phyloP scores from a whole-genome alignment of 2,113 vertebrate genomes.

The Rhabdornis inornatus region DNA sequence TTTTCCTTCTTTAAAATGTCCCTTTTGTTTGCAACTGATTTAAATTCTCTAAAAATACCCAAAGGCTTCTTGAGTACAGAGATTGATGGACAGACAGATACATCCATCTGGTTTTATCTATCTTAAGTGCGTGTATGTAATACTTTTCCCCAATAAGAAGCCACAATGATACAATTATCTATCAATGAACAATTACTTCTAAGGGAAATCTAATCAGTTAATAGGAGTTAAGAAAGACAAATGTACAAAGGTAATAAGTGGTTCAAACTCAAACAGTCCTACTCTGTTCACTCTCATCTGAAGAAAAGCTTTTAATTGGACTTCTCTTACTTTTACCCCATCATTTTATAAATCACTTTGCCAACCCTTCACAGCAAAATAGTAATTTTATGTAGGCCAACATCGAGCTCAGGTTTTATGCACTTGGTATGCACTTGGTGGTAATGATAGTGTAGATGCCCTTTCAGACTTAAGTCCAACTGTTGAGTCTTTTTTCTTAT shows the following conservation, averaged over 20 bases:
- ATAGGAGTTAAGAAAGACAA: slow-evolving; percentile 70
- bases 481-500: slow-evolving; percentile 64
- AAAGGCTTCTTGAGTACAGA: not conserved
- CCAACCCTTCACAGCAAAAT: slow-evolving; percentile 74
- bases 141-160: slow-evolving; percentile 64
- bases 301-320: slow-evolving; percentile 58
- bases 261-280: slow-evolving; percentile 40
- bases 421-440: slow-evolving; percentile 62
- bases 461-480: slow-evolving; percentile 70
- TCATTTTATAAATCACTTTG: slow-evolving; percentile 78
- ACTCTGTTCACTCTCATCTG: slow-evolving; percentile 43
- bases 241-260: slow-evolving; percentile 66
- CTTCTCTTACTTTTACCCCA: slow-evolving; percentile 69
- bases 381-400: slow-evolving; percentile 77
- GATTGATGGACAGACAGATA: slow-evolving; percentile 18
- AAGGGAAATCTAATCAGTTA: slow-evolving; percentile 63
- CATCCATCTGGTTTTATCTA: slow-evolving; percentile 25
- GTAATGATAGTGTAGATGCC: slow-evolving; percentile 73
- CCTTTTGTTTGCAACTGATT: slow-evolving; percentile 28
- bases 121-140: slow-evolving; percentile 46
- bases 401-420: slow-evolving; percentile 65
- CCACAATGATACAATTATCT: slow-evolving; percentile 47
- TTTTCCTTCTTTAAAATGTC: slow-evolving; percentile 51
- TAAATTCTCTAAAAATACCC: not conserved
- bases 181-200: slow-evolving; percentile 57